Percentiles rank a stretch among this genome's conserved stretches.
Evolutionary conservation across 2,888 invertebrate genomes (phyloP).

Genomic region (Eucera pruinosa): DNA sequence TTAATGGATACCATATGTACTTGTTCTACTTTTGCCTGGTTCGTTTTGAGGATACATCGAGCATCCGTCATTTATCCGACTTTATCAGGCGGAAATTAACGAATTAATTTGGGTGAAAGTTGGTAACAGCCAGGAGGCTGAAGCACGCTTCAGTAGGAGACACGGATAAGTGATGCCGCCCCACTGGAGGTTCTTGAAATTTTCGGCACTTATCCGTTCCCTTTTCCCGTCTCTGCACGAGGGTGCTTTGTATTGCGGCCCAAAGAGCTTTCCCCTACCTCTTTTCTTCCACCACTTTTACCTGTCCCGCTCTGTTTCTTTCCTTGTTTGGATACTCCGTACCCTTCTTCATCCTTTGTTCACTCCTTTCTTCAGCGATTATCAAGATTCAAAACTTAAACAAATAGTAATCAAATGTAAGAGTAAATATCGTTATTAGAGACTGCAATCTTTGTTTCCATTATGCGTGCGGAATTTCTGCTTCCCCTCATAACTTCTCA

Average conservation of each 20-base stretch:
- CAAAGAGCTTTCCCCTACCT: neutral
- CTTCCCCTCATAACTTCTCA: no score
- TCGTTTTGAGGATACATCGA: no score
- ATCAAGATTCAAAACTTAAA: neutral
- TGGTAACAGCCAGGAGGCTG: neutral
- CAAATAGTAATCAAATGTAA: neutral
- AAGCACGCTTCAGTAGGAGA: neutral
- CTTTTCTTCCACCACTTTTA: neutral
- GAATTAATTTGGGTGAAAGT: constrained; percentile 5
- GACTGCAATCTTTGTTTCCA: no score
- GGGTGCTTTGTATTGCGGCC: constrained; percentile 5
- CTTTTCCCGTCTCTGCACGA: constrained; percentile 4
- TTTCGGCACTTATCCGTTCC: constrained; percentile 23
- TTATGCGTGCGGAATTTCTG: no score
- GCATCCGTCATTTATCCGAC: no score
- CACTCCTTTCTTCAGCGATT: neutral
- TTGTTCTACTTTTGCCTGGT: no score
- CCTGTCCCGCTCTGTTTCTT: neutral
- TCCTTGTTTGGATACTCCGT: neutral
- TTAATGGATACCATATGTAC: no score
- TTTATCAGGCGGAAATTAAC: neutral
- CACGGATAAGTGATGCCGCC: constrained; percentile 5
- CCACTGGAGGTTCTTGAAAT: constrained; percentile 16
- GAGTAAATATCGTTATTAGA: no score
- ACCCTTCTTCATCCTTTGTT: neutral